phyloP scores from a whole-genome alignment of 2,888 invertebrate genomes.

The Lasioglossum figueresi region DNA sequence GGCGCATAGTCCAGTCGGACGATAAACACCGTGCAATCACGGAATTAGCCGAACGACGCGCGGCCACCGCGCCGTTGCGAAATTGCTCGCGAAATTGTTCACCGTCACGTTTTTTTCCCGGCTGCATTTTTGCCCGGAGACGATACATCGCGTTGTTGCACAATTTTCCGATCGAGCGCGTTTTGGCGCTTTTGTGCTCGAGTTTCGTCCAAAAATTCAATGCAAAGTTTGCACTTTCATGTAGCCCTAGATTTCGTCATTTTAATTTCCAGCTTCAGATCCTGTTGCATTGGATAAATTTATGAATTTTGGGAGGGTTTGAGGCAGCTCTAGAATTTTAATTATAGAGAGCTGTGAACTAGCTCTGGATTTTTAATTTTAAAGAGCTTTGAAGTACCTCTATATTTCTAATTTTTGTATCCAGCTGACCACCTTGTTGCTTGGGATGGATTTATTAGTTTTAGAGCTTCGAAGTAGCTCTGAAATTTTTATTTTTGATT shows the following conservation, averaged over 20 bases:
- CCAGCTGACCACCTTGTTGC: too few species aligned
- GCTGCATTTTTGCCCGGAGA: slow-evolving; percentile 30
- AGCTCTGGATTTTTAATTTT: too few species aligned
- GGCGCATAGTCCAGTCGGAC: background rate
- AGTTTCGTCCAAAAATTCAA: slow-evolving; percentile 19
- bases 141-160: slow-evolving; percentile 41
- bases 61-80: background rate
- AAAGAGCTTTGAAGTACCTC: background rate
- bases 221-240: background rate
- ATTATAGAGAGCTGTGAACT: background rate
- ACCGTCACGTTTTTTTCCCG: slow-evolving; percentile 21
- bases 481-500: too few species aligned
- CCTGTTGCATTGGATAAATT: background rate
- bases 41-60: slow-evolving; percentile 22
- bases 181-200: background rate
- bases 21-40: slow-evolving; percentile 16
- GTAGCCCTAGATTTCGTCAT: background rate
- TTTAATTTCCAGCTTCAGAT: background rate
- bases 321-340: background rate
- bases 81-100: slow-evolving; percentile 26
- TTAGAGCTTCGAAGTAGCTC: too few species aligned
- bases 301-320: background rate
- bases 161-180: slow-evolving; percentile 25
- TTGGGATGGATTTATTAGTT: too few species aligned
- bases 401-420: background rate